Evolutionary conservation across 2,888 invertebrate species (phyloP).

Genomic region (Polyommatus icarus): DNA sequence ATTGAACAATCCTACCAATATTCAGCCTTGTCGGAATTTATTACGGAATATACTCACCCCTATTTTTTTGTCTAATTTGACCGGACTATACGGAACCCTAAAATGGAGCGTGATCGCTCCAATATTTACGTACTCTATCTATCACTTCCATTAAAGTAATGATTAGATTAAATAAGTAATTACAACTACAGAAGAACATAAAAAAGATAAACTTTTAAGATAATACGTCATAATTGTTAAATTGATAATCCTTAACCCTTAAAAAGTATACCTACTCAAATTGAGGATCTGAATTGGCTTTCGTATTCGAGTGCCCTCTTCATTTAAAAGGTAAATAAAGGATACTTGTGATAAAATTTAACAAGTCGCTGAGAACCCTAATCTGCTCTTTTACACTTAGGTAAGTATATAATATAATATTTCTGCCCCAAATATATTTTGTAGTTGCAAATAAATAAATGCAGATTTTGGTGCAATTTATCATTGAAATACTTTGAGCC

Average conservation of each 20-base stretch:
- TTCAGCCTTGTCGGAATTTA: too few relatives aligned
- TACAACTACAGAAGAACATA: too few relatives aligned
- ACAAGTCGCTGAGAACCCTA: neutral
- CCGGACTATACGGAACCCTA: too few relatives aligned
- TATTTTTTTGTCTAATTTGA: too few relatives aligned
- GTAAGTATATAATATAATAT: too few relatives aligned
- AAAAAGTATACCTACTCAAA: neutral
- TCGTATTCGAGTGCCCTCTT: neutral
- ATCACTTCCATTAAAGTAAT: neutral
- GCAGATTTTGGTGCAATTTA: too few relatives aligned
- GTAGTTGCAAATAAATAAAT: too few relatives aligned
- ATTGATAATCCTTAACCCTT: neutral
- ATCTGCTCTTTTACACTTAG: neutral
- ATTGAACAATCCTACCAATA: too few relatives aligned
- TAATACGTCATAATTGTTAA: neutral
- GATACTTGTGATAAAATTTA: neutral
- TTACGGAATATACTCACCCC: too few relatives aligned
- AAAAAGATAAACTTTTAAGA: neutral
- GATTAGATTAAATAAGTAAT: neutral
- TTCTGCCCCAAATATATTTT: neutral
- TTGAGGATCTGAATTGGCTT: neutral
- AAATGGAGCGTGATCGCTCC: too few relatives aligned
- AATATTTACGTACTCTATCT: too few relatives aligned
- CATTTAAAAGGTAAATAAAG: neutral
- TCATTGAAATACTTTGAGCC: too few relatives aligned